These are phyloP conservation scores for Blastobasis lacticolella DNA, from an alignment of 2,888 invertebrate species.

Conservation along the genomic window DNA sequence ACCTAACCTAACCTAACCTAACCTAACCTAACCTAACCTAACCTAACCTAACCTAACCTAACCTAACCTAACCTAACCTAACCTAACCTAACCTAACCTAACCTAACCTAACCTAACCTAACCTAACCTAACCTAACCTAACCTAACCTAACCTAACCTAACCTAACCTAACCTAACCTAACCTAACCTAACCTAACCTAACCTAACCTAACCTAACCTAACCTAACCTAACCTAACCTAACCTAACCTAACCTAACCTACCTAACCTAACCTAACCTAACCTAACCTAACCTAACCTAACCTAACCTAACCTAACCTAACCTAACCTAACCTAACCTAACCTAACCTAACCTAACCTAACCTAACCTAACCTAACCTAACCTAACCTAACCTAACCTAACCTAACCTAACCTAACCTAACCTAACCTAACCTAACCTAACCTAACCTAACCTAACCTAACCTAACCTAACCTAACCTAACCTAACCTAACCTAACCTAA, in stretches of 20 bases:
- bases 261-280: conserved; percentile 1
- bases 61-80: conserved; percentile 3
- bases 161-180: conserved; percentile 2
- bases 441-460: conserved; percentile 9
- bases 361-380: conserved; percentile 3
- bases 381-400: conserved; percentile 4
- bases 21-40: conserved; percentile 3
- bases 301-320: conserved; percentile 1
- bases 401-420: conserved; percentile 5
- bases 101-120: conserved; percentile 4
- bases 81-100: conserved; percentile 3
- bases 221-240: conserved; percentile 1
- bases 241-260: conserved; percentile 1
- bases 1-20: conserved; percentile 8
- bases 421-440: conserved; percentile 6
- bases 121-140: conserved; percentile 7
- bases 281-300: conserved; percentile 1
- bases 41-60: conserved; percentile 3
- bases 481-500: conserved; percentile 4
- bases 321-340: conserved; percentile 2
- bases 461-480: conserved; percentile 9
- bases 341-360: conserved; percentile 3
- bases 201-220: conserved; percentile 1
- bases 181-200: conserved; percentile 1
- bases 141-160: conserved; percentile 7